A percentile compares a stretch with the other conserved stretches of the same genome.
Evolutionary conservation across 2,888 invertebrate genomes (phyloP).

Genomic region (Mylabris sibirica): DNA sequence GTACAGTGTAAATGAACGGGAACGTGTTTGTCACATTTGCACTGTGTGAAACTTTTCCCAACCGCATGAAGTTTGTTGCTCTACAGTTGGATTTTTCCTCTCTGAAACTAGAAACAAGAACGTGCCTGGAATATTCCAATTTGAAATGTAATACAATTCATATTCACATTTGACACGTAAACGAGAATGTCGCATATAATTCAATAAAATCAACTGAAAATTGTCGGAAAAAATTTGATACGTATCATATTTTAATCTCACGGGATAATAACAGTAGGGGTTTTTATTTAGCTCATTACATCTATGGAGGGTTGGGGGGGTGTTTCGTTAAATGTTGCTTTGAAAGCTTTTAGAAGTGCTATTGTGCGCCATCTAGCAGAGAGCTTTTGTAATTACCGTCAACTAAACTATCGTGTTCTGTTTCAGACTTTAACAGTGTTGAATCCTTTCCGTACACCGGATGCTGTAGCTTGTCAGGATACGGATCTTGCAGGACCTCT

Average conservation of each 20-base stretch:
- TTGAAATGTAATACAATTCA: slow-evolving; percentile 2
- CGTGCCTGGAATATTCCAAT: slow-evolving; percentile 44
- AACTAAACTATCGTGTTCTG: slow-evolving; percentile 20
- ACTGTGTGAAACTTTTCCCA: slow-evolving; percentile 50
- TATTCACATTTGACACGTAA: slow-evolving; percentile 4
- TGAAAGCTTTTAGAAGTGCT: neutral
- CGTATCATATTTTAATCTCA: neutral
- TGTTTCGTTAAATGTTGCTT: too few species aligned
- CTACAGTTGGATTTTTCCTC: slow-evolving; percentile 12
- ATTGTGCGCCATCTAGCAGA: slow-evolving; percentile 18
- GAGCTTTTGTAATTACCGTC: neutral
- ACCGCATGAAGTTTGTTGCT: slow-evolving; percentile 48
- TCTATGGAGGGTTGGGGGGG: too few species aligned
- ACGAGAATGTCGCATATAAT: neutral
- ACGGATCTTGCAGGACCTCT: slow-evolving; percentile 81
- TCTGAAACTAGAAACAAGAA: slow-evolving; percentile 22
- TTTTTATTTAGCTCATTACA: too few species aligned
- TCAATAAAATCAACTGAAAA: neutral
- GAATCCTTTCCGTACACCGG: slow-evolving; percentile 70
- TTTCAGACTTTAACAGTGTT: slow-evolving; percentile 73
- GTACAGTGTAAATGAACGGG: slow-evolving; percentile 25
- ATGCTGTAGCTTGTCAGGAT: slow-evolving; percentile 68
- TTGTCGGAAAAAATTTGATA: neutral
- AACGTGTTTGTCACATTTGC: slow-evolving; percentile 50
- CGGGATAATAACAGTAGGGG: neutral